Evolutionary conservation across 1,140 invertebrate genomes (phyloP).

Genomic region (Leptinotarsa lineolata): DNA sequence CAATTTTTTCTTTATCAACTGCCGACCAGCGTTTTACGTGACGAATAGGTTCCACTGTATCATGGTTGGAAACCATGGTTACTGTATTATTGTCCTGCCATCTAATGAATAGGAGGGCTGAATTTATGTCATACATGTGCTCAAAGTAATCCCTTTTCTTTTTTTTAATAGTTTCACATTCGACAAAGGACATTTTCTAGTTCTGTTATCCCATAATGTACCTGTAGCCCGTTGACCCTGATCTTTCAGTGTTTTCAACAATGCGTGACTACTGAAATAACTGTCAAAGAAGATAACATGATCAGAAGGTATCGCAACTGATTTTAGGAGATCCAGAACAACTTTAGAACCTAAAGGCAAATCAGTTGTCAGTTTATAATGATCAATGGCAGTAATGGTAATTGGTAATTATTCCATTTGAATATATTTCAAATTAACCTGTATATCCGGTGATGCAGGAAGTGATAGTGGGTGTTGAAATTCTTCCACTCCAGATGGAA

Average conservation of each 20-base stretch:
- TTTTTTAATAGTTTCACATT: neutral
- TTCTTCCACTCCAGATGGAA: too few relatives aligned
- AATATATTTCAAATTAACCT: slow-evolving; percentile 46
- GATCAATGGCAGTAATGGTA: slow-evolving; percentile 21
- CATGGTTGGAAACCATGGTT: too few relatives aligned
- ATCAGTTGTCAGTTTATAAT: neutral
- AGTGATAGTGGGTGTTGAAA: slow-evolving; percentile 17
- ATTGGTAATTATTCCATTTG: too few relatives aligned
- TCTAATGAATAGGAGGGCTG: too few relatives aligned
- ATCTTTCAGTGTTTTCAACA: too few relatives aligned
- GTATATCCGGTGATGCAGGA: slow-evolving; percentile 42
- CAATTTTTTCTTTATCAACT: slow-evolving; percentile 12
- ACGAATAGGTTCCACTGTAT: neutral
- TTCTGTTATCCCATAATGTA: neutral
- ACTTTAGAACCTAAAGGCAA: slow-evolving; percentile 11
- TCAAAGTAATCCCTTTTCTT: neutral
- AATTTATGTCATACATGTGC: neutral
- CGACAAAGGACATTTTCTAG: neutral
- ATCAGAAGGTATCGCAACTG: neutral
- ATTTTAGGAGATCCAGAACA: neutral
- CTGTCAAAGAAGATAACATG: too few relatives aligned
- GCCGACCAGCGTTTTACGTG: neutral
- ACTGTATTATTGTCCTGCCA: too few relatives aligned
- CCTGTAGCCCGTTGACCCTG: neutral
- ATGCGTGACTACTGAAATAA: too few relatives aligned